A percentile compares a stretch with the other conserved stretches of the same genome.
Evolutionary conservation across 2,888 invertebrate genomes (phyloP).

Genomic region (Aspidiotus rigidus): DNA sequence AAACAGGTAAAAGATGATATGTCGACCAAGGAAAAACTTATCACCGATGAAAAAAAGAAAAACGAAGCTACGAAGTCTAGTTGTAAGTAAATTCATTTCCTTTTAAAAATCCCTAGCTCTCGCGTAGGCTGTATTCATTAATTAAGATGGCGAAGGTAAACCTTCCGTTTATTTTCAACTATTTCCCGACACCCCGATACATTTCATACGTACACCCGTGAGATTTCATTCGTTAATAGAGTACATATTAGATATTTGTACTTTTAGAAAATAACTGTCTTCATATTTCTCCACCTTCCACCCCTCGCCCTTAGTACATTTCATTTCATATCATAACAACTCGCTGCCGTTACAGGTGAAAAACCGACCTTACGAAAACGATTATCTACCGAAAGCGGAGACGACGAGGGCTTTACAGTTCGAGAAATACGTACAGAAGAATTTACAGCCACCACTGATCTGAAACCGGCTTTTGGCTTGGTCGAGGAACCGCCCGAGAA

Average conservation of each 20-base stretch:
- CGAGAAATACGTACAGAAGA: conserved; percentile 28
- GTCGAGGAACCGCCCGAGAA: conserved; percentile 45
- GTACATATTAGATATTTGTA: background rate
- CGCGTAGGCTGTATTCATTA: too few relatives aligned
- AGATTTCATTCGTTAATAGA: too few relatives aligned
- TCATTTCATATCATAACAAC: background rate
- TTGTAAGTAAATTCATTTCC: conserved; percentile 5
- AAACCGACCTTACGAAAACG: conserved; percentile 12
- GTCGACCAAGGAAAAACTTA: background rate
- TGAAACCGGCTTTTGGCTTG: conserved; percentile 43
- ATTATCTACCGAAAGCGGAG: conserved; percentile 16
- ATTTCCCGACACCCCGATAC: too few relatives aligned
- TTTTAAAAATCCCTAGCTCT: too few relatives aligned
- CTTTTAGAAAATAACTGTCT: background rate
- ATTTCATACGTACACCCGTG: too few relatives aligned
- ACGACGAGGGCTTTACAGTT: conserved; percentile 28
- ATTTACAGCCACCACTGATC: conserved; percentile 22
- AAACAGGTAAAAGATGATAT: conserved; percentile 25
- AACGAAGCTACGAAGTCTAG: conserved; percentile 3
- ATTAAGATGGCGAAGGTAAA: too few relatives aligned
- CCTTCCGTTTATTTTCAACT: too few relatives aligned
- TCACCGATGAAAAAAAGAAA: conserved; percentile 10
- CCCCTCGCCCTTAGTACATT: too few relatives aligned
- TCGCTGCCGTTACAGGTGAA: conserved; percentile 23
- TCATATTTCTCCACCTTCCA: background rate